Conservation (phyloP, 2,797 vertebrate species). For the Anas capensis region DNA sequence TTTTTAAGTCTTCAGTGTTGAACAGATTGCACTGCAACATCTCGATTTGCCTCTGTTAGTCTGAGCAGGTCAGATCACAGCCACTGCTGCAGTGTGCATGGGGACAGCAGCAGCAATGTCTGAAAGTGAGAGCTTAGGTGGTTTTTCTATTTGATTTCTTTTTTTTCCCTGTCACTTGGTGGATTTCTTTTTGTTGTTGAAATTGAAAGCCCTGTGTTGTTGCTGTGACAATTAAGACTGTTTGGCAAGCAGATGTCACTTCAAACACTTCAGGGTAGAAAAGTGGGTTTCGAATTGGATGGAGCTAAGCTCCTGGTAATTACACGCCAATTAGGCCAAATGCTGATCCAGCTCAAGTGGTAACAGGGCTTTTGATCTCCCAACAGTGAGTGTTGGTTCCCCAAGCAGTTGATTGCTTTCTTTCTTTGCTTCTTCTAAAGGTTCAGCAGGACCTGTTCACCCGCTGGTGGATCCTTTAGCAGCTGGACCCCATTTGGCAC, state of each 20-base stretch:
- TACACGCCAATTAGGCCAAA: background rate
- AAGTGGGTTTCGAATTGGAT: background rate
- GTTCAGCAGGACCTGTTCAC: conserved; percentile 91
- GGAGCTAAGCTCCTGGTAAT: background rate
- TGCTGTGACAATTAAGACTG: background rate
- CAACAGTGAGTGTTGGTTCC: background rate
- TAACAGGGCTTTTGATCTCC: background rate
- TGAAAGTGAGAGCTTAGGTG: background rate
- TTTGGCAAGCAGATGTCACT: background rate
- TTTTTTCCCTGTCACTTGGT: background rate
- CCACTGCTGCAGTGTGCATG: background rate
- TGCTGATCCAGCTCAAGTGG: background rate
- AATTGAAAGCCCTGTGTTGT: background rate
- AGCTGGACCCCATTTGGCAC: conserved; percentile 94
- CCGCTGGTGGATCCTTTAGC: conserved; percentile 93
- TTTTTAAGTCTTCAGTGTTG: background rate
- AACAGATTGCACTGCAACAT: background rate
- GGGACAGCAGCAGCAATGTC: no score
- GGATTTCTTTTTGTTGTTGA: background rate
- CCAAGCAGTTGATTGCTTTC: background rate
- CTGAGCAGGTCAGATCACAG: background rate
- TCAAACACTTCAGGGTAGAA: background rate
- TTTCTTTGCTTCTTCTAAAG: conserved; percentile 73
- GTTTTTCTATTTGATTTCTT: background rate
- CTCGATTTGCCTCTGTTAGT: no score